Evolutionary conservation across 2,113 vertebrate species (phyloP).

Genomic region (Bombycilla garrulus): DNA sequence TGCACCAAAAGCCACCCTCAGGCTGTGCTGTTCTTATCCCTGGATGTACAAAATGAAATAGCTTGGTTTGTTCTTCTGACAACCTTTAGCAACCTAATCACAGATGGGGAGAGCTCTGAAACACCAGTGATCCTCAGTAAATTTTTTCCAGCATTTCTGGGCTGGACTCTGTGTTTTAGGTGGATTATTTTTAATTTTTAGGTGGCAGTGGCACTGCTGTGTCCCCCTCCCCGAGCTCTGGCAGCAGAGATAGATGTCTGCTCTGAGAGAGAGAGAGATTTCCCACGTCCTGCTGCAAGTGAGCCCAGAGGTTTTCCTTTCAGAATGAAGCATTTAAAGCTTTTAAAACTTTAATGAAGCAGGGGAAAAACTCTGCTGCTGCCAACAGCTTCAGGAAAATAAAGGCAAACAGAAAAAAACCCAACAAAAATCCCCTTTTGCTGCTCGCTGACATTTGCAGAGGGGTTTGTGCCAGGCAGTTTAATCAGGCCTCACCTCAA

Average conservation of each 20-base stretch:
- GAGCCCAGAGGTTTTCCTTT: slow-evolving; percentile 25
- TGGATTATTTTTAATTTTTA: background rate
- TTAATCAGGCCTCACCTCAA: slow-evolving; percentile 42
- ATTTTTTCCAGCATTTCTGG: background rate
- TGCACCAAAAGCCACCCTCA: background rate
- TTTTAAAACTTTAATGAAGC: slow-evolving; percentile 49
- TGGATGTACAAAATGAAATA: background rate
- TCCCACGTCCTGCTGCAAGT: background rate
- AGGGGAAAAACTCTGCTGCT: background rate
- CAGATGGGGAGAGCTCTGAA: background rate
- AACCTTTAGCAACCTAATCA: slow-evolving; percentile 5
- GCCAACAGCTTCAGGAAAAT: slow-evolving; percentile 20
- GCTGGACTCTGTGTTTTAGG: background rate
- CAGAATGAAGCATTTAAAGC: slow-evolving; percentile 23
- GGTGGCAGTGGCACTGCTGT: background rate
- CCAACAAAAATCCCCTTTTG: background rate
- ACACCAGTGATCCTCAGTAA: rapidly evolving
- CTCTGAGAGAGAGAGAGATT: slow-evolving; percentile 1
- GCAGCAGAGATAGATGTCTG: slow-evolving; percentile 55
- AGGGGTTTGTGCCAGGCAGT: background rate
- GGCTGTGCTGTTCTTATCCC: background rate
- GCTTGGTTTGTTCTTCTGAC: background rate
- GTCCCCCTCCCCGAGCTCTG: background rate
- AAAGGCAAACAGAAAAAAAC: background rate
- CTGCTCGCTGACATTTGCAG: slow-evolving; percentile 33